A percentile compares a stretch with the other conserved stretches of the same genome.
Evolutionary conservation across 2,113 vertebrate species (phyloP).

Genomic region (Sapayoa aenigma): DNA sequence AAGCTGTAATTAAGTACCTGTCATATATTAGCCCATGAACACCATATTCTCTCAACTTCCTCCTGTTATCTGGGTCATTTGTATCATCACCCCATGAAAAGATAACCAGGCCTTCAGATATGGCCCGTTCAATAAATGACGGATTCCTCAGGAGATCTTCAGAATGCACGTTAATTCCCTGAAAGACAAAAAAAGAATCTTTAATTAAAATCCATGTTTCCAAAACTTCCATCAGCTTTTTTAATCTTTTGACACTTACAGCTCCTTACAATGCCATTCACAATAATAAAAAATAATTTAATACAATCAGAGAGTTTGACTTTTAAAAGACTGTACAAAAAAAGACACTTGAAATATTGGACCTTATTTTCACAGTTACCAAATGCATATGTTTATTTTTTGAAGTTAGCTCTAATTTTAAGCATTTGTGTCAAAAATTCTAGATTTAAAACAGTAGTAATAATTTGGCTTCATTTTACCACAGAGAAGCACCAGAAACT

Average conservation of each 20-base stretch:
- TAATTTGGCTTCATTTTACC: background rate
- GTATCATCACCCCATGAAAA: constrained; percentile 97
- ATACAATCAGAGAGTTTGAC: background rate
- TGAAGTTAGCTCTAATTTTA: background rate
- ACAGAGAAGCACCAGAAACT: background rate
- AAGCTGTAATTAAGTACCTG: constrained; percentile 74
- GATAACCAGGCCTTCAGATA: constrained; percentile 90
- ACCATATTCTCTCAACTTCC: constrained; percentile 83
- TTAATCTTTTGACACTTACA: background rate
- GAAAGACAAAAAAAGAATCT: background rate
- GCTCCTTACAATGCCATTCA: background rate
- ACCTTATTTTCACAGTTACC: background rate
- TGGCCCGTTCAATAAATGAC: constrained; percentile 79
- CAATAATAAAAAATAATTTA: background rate
- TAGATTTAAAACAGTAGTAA: background rate
- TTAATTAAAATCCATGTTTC: background rate
- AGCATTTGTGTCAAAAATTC: background rate
- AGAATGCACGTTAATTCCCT: constrained; percentile 93
- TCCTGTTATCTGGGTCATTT: constrained; percentile 90
- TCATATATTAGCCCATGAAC: constrained; percentile 95
- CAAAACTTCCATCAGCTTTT: background rate
- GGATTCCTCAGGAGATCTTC: constrained; percentile 91
- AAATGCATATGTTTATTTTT: background rate
- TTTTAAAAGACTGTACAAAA: background rate
- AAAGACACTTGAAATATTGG: background rate